These are phyloP conservation scores for Saturnia pavonia DNA, from an alignment of 2,888 invertebrate genomes.

Conservation along the genomic window DNA sequence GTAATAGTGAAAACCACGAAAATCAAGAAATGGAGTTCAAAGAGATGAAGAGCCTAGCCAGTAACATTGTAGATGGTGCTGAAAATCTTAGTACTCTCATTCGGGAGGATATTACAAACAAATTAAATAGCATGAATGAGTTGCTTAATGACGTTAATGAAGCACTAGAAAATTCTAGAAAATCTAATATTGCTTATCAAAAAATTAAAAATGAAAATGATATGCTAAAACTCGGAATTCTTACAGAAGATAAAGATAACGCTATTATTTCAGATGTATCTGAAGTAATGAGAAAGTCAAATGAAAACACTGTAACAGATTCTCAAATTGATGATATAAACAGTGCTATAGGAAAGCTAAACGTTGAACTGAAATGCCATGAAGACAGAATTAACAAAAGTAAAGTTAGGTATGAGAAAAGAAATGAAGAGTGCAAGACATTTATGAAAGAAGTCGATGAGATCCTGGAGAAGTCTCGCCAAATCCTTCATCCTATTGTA, in stretches of 20 bases:
- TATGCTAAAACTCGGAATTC: conserved; percentile 34
- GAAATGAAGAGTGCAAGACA: conserved; percentile 64
- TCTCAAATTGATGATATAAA: conserved; percentile 67
- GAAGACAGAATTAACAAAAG: conserved; percentile 66
- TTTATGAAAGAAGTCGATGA: conserved; percentile 72
- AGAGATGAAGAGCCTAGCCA: conserved; percentile 69
- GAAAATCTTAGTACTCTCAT: conserved; percentile 72
- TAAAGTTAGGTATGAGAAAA: conserved; percentile 57
- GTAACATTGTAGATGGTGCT: conserved; percentile 70
- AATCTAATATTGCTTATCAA: conserved; percentile 65
- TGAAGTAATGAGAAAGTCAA: conserved; percentile 14
- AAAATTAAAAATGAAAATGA: conserved; percentile 60
- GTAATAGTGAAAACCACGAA: conserved; percentile 47
- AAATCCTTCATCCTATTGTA: conserved; percentile 60
- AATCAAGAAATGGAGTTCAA: conserved; percentile 63
- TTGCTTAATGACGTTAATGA: conserved; percentile 71
- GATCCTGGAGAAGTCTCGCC: conserved; percentile 61
- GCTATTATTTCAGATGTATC: conserved; percentile 28
- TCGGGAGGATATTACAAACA: conserved; percentile 73
- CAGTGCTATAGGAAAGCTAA: conserved; percentile 61
- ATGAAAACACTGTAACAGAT: conserved; percentile 44
- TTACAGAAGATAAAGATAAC: conserved; percentile 21
- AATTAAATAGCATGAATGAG: conserved; percentile 75
- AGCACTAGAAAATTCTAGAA: conserved; percentile 68
- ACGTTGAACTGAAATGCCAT: conserved; percentile 62